A percentile compares a stretch with the other conserved stretches of the same genome.
Conservation (phyloP, 2,797 vertebrate genomes). For the Ctenopoma kingsleyae region DNA sequence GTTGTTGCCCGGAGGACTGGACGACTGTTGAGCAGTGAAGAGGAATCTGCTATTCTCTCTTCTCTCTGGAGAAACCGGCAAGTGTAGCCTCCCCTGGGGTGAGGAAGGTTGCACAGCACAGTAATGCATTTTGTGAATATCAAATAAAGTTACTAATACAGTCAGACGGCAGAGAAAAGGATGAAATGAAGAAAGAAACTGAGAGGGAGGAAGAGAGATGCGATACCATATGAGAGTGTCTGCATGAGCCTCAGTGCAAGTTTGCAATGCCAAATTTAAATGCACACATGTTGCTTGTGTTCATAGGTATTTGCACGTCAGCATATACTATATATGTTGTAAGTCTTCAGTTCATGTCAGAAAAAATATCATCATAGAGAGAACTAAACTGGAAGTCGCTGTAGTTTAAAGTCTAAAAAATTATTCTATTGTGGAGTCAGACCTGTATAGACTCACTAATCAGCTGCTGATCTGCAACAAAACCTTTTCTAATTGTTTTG, state of each 20-base stretch:
- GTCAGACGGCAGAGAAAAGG: constrained; percentile 31
- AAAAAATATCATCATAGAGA: constrained; percentile 1
- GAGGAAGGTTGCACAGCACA: constrained; percentile 33
- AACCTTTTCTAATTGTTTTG: constrained; percentile 17
- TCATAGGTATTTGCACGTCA: constrained; percentile 6
- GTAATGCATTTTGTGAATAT: constrained; percentile 65
- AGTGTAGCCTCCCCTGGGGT: constrained; percentile 48
- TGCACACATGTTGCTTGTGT: neutral
- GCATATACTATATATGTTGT: neutral
- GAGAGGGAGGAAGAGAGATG: neutral
- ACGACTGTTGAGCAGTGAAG: constrained; percentile 62
- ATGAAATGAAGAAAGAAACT: constrained; percentile 20
- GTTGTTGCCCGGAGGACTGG: constrained; percentile 64
- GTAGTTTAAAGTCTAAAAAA: neutral
- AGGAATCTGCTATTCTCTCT: constrained; percentile 59
- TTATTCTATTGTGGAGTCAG: neutral
- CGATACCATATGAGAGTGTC: neutral
- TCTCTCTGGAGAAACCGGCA: constrained; percentile 53
- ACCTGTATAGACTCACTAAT: constrained; percentile 17
- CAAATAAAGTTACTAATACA: constrained; percentile 62
- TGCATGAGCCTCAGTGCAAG: neutral
- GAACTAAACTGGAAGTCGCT: neutral
- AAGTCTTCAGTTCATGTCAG: neutral
- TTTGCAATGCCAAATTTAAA: constrained; percentile 17
- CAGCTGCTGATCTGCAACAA: constrained; percentile 20